phyloP scores from a whole-genome alignment of 2,113 vertebrate genomes.

The Prunella himalayana region DNA sequence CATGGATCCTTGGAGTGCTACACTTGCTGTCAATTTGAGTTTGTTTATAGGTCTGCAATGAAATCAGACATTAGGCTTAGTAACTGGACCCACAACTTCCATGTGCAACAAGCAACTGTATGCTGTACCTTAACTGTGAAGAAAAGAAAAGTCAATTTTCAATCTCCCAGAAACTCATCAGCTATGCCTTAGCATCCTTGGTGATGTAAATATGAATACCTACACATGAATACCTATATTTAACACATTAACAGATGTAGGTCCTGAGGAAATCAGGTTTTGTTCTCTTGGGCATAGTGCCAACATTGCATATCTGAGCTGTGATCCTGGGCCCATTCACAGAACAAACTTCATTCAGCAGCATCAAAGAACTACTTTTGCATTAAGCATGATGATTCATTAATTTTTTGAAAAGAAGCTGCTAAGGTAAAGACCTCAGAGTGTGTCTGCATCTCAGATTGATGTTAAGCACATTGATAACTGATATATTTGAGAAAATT shows the following conservation, averaged over 20 bases:
- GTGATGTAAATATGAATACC: not conserved
- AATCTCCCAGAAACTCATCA: not conserved
- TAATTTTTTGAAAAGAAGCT: not conserved
- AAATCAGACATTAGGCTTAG: not conserved
- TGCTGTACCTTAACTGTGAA: not conserved
- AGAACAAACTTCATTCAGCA: not conserved
- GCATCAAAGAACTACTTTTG: not conserved
- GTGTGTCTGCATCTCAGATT: not conserved
- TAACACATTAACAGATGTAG: not conserved
- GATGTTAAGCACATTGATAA: not conserved
- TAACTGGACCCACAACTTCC: not conserved
- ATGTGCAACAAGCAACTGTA: not conserved
- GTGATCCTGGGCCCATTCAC: not conserved
- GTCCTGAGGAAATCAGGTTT: not conserved
- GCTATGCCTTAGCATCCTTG: not conserved
- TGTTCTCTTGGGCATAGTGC: rapidly evolving
- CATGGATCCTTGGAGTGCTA: not conserved
- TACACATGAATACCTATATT: not conserved
- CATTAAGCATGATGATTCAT: not conserved
- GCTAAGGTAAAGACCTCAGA: not conserved
- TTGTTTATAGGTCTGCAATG: not conserved
- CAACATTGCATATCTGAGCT: not conserved
- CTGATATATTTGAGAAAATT: not conserved
- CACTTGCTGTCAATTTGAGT: not conserved
- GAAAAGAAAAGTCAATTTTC: not conserved